Conservation (phyloP, 2,113 vertebrate genomes). For the Setophaga kirtlandii region DNA sequence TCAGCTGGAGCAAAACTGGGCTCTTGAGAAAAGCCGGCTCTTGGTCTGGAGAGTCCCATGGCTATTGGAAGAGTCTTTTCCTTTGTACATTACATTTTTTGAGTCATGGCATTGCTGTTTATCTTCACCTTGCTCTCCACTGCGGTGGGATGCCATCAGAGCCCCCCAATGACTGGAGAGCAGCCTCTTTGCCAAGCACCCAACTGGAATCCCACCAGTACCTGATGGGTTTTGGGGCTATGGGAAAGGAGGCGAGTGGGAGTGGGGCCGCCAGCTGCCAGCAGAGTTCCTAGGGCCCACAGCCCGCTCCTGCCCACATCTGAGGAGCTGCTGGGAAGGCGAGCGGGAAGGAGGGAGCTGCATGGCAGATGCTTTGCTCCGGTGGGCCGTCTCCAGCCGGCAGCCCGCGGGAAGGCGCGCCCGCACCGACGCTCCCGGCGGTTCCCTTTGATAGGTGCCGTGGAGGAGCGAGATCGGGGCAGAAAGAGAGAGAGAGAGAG, state of each 20-base stretch:
- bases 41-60: not conserved
- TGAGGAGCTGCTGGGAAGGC: constrained; percentile 42
- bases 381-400: constrained; percentile 47
- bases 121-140: not conserved
- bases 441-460: constrained; percentile 42
- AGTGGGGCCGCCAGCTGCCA: constrained; percentile 8
- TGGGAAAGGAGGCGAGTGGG: constrained; percentile 23
- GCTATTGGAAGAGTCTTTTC: not conserved
- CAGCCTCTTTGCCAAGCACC: not conserved
- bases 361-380: constrained; percentile 16
- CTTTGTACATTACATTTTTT: not conserved
- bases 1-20: not conserved
- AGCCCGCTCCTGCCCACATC: constrained; percentile 63
- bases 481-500: not conserved
- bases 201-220: not conserved
- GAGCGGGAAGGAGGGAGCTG: constrained; percentile 21
- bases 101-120: not conserved
- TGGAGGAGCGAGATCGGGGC: not conserved
- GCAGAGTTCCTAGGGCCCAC: constrained; percentile 18
- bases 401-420: not conserved
- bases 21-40: not conserved
- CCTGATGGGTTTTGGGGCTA: not conserved
- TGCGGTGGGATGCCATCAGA: not conserved
- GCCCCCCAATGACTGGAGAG: not conserved
- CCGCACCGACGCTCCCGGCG: constrained; percentile 14